phyloP scores from a whole-genome alignment of 2,113 vertebrate species.

The Athene noctua region DNA sequence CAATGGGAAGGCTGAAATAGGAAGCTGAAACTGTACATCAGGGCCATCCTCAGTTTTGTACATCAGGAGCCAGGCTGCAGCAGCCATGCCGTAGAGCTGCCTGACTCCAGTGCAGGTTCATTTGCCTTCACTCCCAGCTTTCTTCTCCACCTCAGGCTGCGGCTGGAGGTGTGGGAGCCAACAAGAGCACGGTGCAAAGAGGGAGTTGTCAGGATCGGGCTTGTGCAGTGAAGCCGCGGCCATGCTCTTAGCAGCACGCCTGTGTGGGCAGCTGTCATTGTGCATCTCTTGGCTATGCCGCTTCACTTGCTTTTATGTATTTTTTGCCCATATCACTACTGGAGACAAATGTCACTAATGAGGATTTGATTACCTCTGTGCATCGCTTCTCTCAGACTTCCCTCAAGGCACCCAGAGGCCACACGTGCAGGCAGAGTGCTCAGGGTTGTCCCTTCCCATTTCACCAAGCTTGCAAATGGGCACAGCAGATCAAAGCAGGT shows the following conservation, averaged over 20 bases:
- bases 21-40: too few relatives aligned
- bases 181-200: too few relatives aligned
- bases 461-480: neutral
- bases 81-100: neutral
- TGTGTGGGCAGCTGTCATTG: too few relatives aligned
- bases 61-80: neutral
- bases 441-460: too few relatives aligned
- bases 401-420: rapidly evolving
- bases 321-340: neutral
- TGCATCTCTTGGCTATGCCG: neutral
- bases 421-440: rapidly evolving
- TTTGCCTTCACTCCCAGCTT: neutral
- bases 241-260: neutral
- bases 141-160: neutral
- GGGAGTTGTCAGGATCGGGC: neutral
- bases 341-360: neutral
- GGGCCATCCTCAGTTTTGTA: neutral
- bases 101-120: neutral
- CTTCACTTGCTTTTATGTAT: neutral
- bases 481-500: rapidly evolving
- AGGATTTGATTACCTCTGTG: neutral
- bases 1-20: neutral
- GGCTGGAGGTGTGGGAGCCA: rapidly evolving
- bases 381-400: neutral
- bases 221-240: neutral